Conservation (phyloP, 2,888 invertebrate genomes). For the Ischnus inquisitorius region DNA sequence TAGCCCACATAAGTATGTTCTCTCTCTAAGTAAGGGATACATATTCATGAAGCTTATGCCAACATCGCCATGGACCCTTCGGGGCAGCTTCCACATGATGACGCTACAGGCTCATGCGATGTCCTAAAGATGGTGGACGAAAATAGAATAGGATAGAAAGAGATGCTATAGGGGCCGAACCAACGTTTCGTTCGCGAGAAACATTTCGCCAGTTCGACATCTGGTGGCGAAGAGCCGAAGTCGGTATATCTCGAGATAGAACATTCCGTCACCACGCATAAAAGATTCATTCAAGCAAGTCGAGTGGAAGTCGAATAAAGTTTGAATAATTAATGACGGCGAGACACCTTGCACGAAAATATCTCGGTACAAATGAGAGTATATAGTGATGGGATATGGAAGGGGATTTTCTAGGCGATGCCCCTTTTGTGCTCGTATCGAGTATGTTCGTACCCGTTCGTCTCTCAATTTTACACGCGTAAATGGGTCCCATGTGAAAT, state of each 20-base stretch:
- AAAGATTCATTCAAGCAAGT: background rate
- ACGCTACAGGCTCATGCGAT: background rate
- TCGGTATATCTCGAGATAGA: too few relatives aligned
- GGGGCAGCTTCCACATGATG: background rate
- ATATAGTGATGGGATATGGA: background rate
- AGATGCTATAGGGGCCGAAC: too few relatives aligned
- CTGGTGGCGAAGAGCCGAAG: too few relatives aligned
- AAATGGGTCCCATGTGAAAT: background rate
- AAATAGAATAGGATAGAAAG: background rate
- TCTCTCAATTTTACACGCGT: constrained; percentile 15
- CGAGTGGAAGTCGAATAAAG: background rate
- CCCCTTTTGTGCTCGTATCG: background rate
- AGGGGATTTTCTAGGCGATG: background rate
- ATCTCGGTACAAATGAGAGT: background rate
- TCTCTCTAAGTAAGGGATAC: constrained; percentile 64
- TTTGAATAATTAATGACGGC: background rate
- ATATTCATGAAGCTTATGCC: constrained; percentile 73
- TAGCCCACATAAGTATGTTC: constrained; percentile 38
- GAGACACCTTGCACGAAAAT: background rate
- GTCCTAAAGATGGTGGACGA: background rate
- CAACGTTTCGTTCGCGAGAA: too few relatives aligned
- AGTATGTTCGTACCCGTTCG: background rate
- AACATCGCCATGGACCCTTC: background rate
- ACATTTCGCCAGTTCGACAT: too few relatives aligned
- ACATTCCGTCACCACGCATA: too few relatives aligned